These are phyloP conservation scores for Melanotaenia boesemani DNA, from an alignment of 2,797 vertebrate genomes.

Conservation along the genomic window DNA sequence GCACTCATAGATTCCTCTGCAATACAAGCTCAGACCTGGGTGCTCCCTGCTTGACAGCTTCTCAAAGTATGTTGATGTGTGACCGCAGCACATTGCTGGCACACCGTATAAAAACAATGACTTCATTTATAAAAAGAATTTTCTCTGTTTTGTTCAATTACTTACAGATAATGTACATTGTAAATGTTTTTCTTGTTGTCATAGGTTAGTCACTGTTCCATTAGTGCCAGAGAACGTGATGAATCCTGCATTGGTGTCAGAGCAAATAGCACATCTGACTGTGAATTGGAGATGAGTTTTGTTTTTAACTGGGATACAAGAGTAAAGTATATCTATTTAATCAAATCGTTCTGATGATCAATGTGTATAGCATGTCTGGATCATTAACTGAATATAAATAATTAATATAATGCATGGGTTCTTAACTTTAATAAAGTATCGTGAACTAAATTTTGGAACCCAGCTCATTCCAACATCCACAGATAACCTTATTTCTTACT, in stretches of 20 bases:
- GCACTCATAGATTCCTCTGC: conserved; percentile 59
- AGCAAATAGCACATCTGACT: conserved; percentile 8
- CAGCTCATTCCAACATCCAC: conserved; percentile 16
- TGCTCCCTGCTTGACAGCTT: conserved; percentile 59
- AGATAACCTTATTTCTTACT: conserved; percentile 81
- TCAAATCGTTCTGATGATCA: neutral
- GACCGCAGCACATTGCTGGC: conserved; percentile 34
- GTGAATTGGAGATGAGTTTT: conserved; percentile 14
- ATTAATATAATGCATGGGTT: neutral
- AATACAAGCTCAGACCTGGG: conserved; percentile 76
- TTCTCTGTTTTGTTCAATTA: conserved; percentile 25
- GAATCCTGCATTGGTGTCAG: neutral
- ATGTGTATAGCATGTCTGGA: neutral
- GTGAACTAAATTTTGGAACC: neutral
- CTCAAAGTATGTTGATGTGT: conserved; percentile 50
- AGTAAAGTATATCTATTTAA: neutral
- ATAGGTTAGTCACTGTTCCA: neutral
- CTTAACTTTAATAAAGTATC: neutral
- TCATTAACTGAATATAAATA: neutral
- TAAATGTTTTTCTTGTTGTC: conserved; percentile 12
- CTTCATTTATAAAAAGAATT: conserved; percentile 31
- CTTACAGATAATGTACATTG: neutral
- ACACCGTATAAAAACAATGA: conserved; percentile 30
- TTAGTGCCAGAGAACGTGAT: neutral
- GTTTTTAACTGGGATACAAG: conserved; percentile 18